phyloP scores from a whole-genome alignment of 1,140 invertebrate species.

The Agrypnia vestita region DNA sequence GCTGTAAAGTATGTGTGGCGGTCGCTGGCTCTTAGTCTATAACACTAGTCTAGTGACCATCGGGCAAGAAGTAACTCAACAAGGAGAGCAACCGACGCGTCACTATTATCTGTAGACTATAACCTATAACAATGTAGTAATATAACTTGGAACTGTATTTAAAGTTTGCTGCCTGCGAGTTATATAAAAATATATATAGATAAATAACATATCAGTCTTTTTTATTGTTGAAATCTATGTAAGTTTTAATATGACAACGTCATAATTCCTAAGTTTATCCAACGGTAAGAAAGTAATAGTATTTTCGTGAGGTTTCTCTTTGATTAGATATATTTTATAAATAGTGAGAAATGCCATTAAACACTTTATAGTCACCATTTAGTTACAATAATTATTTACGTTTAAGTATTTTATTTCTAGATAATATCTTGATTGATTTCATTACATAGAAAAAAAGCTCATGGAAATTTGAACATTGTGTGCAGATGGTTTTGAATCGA shows the following conservation, averaged over 20 bases:
- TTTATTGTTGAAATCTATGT: conserved; percentile 61
- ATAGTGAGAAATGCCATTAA: conserved; percentile 54
- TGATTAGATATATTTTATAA: conserved; percentile 54
- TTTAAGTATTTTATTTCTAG: conserved; percentile 55
- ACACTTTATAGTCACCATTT: conserved; percentile 59
- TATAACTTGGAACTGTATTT: conserved; percentile 56
- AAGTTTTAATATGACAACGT: conserved; percentile 49
- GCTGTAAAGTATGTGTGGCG: no score
- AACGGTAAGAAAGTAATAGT: conserved; percentile 59
- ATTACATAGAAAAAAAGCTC: conserved; percentile 61
- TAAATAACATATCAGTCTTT: conserved; percentile 61
- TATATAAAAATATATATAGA: conserved; percentile 62
- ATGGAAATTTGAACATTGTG: conserved; percentile 62
- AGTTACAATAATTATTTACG: conserved; percentile 56
- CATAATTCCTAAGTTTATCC: conserved; percentile 45
- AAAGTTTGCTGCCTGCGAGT: conserved; percentile 53
- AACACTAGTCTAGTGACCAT: neutral
- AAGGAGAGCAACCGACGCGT: neutral
- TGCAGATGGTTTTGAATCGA: conserved; percentile 60
- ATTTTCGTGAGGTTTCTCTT: conserved; percentile 58
- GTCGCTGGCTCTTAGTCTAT: no score
- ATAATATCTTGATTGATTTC: conserved; percentile 59
- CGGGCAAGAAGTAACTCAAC: neutral
- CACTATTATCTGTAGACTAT: conserved; percentile 23
- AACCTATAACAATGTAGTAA: conserved; percentile 16